Conservation (phyloP, 1,140 invertebrate genomes). For the Vanessa tameamea region DNA sequence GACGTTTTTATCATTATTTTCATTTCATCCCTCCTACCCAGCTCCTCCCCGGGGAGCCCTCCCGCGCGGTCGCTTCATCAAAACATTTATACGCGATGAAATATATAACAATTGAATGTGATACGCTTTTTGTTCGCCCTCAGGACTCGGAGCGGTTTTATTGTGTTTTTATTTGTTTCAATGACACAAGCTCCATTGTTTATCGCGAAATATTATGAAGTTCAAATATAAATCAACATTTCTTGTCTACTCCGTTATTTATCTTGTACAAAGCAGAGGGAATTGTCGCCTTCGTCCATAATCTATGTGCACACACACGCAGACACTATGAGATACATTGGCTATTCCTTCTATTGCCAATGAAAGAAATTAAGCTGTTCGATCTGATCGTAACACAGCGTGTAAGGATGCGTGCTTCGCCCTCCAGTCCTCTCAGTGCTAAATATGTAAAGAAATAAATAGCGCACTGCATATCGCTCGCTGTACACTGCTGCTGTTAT, state of each 20-base stretch:
- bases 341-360: too few species aligned
- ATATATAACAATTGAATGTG: constrained; percentile 43
- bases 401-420: too few species aligned
- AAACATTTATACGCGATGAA: constrained; percentile 61
- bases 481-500: too few species aligned
- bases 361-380: too few species aligned
- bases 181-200: background rate
- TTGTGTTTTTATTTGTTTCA: constrained; percentile 27
- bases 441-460: too few species aligned
- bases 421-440: too few species aligned
- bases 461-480: too few species aligned
- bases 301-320: too few species aligned
- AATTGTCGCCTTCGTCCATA: too few species aligned
- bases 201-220: background rate
- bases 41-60: constrained; percentile 35
- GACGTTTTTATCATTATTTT: constrained; percentile 68
- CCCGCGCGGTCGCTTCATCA: constrained; percentile 54
- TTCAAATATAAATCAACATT: background rate
- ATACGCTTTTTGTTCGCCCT: constrained; percentile 36
- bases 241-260: background rate
- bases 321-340: too few species aligned
- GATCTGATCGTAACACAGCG: too few species aligned
- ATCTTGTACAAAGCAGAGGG: background rate
- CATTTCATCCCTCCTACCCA: constrained; percentile 47
- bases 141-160: constrained; percentile 17